A percentile compares a stretch with the other conserved stretches of the same genome.
phyloP scores from a whole-genome alignment of 2,888 invertebrate species.

The Andrena trimmerana region DNA sequence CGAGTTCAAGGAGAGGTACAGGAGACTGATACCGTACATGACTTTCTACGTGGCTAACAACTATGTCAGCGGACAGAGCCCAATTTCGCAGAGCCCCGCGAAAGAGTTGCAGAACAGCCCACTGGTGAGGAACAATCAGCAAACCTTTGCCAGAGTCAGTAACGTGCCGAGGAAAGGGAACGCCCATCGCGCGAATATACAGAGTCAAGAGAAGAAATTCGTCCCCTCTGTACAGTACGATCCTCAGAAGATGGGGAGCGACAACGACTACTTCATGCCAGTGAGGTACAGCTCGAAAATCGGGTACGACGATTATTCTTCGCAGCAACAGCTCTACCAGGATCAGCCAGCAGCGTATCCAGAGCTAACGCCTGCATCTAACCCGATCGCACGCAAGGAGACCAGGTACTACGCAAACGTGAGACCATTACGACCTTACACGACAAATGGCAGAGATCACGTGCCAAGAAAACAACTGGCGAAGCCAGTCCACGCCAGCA shows the following conservation, averaged over 20 bases:
- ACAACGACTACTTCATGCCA: slow-evolving; percentile 80
- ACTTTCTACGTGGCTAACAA: slow-evolving; percentile 91
- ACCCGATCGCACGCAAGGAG: slow-evolving; percentile 54
- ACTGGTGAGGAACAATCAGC: slow-evolving; percentile 15
- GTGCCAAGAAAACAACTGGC: slow-evolving; percentile 59
- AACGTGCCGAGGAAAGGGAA: slow-evolving; percentile 42
- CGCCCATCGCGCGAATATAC: slow-evolving; percentile 42
- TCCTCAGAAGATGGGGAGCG: slow-evolving; percentile 75
- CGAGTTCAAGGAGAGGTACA: slow-evolving; percentile 89
- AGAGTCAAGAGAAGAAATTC: slow-evolving; percentile 75
- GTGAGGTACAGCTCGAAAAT: slow-evolving; percentile 75
- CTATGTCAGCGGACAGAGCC: slow-evolving; percentile 85
- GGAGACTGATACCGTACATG: slow-evolving; percentile 93
- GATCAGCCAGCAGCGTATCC: slow-evolving; percentile 57
- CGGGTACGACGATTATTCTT: slow-evolving; percentile 70
- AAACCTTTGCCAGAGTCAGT: slow-evolving; percentile 23
- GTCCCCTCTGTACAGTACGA: slow-evolving; percentile 83
- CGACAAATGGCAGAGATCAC: slow-evolving; percentile 68
- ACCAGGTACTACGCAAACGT: slow-evolving; percentile 68
- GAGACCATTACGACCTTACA: slow-evolving; percentile 72
- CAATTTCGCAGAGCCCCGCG: slow-evolving; percentile 24
- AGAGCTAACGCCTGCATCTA: slow-evolving; percentile 55
- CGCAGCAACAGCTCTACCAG: slow-evolving; percentile 52
- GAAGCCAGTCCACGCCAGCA: slow-evolving; percentile 48
- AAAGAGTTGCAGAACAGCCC: slow-evolving; percentile 32